These are phyloP conservation scores for Caenorhabditis virilis DNA, from an alignment of 2,888 invertebrate species.

Conservation along the genomic window DNA sequence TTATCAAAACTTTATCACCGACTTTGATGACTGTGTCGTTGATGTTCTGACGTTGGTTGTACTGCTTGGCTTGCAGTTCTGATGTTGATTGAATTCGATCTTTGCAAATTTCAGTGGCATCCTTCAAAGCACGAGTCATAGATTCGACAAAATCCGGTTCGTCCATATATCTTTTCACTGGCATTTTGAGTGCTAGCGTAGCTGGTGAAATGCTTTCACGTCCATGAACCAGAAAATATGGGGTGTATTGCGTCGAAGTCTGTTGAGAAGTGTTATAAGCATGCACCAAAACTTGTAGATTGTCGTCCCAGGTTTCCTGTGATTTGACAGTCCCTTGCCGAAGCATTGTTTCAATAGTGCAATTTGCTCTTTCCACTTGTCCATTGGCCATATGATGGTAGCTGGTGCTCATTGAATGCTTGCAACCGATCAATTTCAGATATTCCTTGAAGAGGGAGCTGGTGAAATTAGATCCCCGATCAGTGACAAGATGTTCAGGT, in stretches of 20 bases:
- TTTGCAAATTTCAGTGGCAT: too few species aligned
- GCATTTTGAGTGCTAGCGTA: too few species aligned
- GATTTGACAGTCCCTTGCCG: slow-evolving; percentile 1
- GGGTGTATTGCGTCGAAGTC: slow-evolving; percentile 14
- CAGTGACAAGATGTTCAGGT: slow-evolving; percentile 10
- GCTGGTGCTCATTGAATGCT: slow-evolving; percentile 6
- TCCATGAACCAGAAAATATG: too few species aligned
- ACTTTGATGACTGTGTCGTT: too few species aligned
- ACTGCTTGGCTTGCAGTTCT: too few species aligned
- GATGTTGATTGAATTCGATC: too few species aligned
- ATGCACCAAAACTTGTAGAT: slow-evolving; percentile 13
- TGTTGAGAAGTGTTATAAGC: slow-evolving; percentile 26
- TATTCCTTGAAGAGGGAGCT: slow-evolving; percentile 3
- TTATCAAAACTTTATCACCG: too few species aligned
- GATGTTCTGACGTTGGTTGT: too few species aligned
- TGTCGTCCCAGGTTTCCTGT: slow-evolving; percentile 28
- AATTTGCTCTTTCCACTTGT: slow-evolving; percentile 26
- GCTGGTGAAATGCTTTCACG: too few species aligned
- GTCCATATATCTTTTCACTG: too few species aligned
- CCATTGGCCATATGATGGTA: slow-evolving; percentile 41
- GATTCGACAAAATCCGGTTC: too few species aligned
- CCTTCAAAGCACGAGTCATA: too few species aligned
- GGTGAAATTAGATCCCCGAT: slow-evolving; percentile 12
- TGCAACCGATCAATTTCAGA: not conserved
- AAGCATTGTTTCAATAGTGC: slow-evolving; percentile 26